A percentile compares a stretch with the other conserved stretches of the same genome.
Conservation (phyloP, 2,888 invertebrate species). For the Microctonus aethiopoides region DNA sequence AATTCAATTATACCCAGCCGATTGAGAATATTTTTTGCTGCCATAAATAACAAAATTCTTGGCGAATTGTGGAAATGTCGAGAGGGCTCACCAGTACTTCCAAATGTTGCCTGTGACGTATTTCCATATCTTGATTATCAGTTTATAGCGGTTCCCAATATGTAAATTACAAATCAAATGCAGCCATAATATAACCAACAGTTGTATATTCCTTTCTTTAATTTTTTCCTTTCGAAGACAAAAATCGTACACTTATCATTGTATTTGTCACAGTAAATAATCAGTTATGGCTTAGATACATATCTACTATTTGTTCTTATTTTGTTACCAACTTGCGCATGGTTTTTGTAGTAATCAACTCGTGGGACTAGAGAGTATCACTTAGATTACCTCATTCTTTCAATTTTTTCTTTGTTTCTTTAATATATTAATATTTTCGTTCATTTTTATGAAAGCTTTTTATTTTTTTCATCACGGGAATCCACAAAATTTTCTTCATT, state of each 20-base stretch:
- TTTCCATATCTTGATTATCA: slow-evolving; percentile 49
- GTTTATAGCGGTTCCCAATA: not conserved
- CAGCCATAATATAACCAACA: too few relatives aligned
- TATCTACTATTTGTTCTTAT: slow-evolving; percentile 20
- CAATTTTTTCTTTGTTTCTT: slow-evolving; percentile 32
- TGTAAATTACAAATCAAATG: not conserved
- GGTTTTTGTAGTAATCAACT: slow-evolving; percentile 37
- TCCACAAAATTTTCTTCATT: slow-evolving; percentile 41
- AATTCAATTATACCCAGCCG: slow-evolving; percentile 49
- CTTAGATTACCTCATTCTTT: slow-evolving; percentile 37
- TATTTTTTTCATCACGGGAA: slow-evolving; percentile 37
- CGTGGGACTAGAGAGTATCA: slow-evolving; percentile 55
- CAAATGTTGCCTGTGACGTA: slow-evolving; percentile 39
- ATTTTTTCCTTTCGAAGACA: not conserved
- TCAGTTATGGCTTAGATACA: slow-evolving; percentile 11
- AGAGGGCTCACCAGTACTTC: slow-evolving; percentile 44
- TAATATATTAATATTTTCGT: slow-evolving; percentile 27
- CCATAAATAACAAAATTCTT: slow-evolving; percentile 42
- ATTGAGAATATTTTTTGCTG: slow-evolving; percentile 45
- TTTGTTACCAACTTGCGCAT: slow-evolving; percentile 16
- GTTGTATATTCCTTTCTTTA: not conserved
- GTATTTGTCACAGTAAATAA: not conserved
- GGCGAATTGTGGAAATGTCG: slow-evolving; percentile 50
- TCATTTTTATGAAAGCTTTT: slow-evolving; percentile 48
- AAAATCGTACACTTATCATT: not conserved